Percentiles rank a stretch among this genome's conserved stretches.
phyloP scores from a whole-genome alignment of 2,888 invertebrate species.

The Clitarchus hookeri region DNA sequence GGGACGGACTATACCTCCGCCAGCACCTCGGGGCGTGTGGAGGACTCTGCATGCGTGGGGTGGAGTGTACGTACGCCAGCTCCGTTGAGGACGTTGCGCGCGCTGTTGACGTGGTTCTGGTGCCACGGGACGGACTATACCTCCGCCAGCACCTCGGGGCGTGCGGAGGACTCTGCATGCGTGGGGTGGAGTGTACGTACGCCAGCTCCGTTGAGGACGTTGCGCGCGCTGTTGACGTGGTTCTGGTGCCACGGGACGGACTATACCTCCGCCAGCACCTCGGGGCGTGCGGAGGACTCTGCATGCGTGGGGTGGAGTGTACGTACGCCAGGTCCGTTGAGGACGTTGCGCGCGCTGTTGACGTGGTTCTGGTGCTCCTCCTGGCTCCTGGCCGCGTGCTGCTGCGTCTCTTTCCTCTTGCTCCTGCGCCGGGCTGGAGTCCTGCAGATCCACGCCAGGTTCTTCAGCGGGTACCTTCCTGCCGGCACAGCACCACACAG shows the following conservation, averaged over 20 bases:
- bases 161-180: too few species aligned
- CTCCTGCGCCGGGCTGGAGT: background rate
- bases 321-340: background rate
- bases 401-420: background rate
- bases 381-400: background rate
- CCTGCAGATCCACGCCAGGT: background rate
- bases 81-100: background rate
- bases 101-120: background rate
- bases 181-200: too few species aligned
- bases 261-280: too few species aligned
- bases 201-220: background rate
- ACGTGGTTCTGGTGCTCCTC: constrained; percentile 2
- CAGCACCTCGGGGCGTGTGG: too few species aligned
- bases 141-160: too few species aligned
- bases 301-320: too few species aligned
- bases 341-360: background rate
- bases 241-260: too few species aligned
- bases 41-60: too few species aligned
- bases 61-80: background rate
- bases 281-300: too few species aligned
- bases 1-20: too few species aligned
- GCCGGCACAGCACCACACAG: background rate
- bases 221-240: background rate
- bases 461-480: background rate
- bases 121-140: too few species aligned